Conservation (phyloP, 2,797 vertebrate genomes). For the Telmatherina bonti region DNA sequence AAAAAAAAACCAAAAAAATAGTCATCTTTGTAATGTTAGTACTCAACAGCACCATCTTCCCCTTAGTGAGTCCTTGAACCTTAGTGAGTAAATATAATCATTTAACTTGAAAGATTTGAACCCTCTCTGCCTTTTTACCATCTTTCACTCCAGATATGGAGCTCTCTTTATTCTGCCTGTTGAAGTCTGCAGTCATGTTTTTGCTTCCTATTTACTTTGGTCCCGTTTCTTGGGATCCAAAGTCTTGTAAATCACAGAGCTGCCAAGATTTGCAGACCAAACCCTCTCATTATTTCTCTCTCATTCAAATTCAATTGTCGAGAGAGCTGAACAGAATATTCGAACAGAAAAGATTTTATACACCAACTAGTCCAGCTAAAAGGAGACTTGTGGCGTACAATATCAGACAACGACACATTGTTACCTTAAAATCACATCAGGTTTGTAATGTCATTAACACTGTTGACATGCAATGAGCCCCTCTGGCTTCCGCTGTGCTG, state of each 20-base stretch:
- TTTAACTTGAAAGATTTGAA: conserved; percentile 4
- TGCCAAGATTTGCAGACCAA: conserved; percentile 27
- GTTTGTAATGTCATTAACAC: conserved; percentile 53
- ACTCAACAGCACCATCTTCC: conserved; percentile 9
- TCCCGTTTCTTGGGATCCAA: conserved; percentile 53
- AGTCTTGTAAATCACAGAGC: conserved; percentile 40
- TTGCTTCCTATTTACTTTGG: conserved; percentile 63
- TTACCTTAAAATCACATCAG: conserved; percentile 19
- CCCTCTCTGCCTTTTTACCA: neutral
- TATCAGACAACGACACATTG: conserved; percentile 22
- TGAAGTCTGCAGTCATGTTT: conserved; percentile 31
- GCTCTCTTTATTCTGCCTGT: conserved; percentile 30
- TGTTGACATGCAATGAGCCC: conserved; percentile 40
- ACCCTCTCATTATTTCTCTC: conserved; percentile 28
- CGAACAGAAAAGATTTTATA: conserved; percentile 1
- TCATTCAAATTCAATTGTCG: neutral
- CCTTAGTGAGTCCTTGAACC: conserved; percentile 27
- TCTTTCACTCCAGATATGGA: conserved; percentile 58
- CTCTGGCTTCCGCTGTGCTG: conserved; percentile 21
- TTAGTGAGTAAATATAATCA: conserved; percentile 22
- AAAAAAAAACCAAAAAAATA: conserved; percentile 16
- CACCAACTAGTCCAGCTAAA: conserved; percentile 24
- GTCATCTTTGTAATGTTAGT: neutral
- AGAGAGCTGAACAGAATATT: conserved; percentile 10
- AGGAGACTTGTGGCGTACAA: conserved; percentile 6